A percentile compares a stretch with the other conserved stretches of the same genome.
Evolutionary conservation across 2,888 invertebrate species (phyloP).

Genomic region (Cephus pulcher): DNA sequence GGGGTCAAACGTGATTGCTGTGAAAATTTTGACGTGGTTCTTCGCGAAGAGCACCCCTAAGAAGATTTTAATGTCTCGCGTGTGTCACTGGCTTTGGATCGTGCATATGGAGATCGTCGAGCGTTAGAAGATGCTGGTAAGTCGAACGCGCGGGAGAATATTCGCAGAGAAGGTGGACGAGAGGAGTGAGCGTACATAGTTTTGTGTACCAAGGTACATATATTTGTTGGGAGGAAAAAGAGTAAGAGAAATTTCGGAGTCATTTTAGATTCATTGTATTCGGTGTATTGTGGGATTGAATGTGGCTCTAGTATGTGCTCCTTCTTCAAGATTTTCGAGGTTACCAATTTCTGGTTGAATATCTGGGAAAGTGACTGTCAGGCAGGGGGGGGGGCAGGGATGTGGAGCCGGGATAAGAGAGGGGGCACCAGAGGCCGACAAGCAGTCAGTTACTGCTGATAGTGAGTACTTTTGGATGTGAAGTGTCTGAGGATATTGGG

Average conservation of each 20-base stretch:
- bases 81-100: slow-evolving; percentile 25
- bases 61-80: slow-evolving; percentile 32
- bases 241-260: neutral
- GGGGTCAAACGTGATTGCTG: slow-evolving; percentile 30
- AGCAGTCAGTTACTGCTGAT: neutral
- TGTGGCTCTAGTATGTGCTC: neutral
- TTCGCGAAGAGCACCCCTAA: slow-evolving; percentile 8
- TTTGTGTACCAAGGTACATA: neutral
- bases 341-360: neutral
- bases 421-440: neutral
- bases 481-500: neutral
- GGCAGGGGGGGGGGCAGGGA: neutral
- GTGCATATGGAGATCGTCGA: slow-evolving; percentile 49
- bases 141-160: slow-evolving; percentile 49
- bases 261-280: neutral
- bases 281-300: neutral
- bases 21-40: slow-evolving; percentile 15
- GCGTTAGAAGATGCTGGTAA: slow-evolving; percentile 59
- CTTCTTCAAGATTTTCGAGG: slow-evolving; percentile 1
- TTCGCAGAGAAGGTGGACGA: slow-evolving; percentile 21
- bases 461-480: neutral
- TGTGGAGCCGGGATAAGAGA: neutral
- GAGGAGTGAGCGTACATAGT: neutral
- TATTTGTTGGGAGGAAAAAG: neutral
- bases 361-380: slow-evolving; percentile 6